Base-by-base conservation (phyloP, 2,797 vertebrate species). In the Poeciliopsis infans region DNA sequence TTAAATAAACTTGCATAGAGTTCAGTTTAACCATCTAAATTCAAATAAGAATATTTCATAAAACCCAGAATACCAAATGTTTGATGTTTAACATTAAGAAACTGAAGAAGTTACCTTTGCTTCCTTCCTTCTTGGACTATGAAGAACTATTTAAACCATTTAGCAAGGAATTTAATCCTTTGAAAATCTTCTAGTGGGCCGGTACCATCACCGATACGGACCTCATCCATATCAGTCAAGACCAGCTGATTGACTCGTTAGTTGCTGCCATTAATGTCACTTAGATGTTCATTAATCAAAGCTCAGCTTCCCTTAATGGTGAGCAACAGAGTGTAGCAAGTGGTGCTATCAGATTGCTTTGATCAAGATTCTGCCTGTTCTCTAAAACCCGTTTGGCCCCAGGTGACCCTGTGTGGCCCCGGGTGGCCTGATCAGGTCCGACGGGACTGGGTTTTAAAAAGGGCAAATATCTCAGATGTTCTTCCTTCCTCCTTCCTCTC, bases 251-350 rank as follows among this genome's bases (percentile, higher is more conserved):
- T 49, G 78, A 81, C 75, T 92, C 91, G 90, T 91, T 90, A 92
- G 83, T 89, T 69, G 72, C 76, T 88, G 83, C 85, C 89, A 84
- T 51, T 46, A 85, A 76, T 75, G 66, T 81, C 86, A 83, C 88
- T 88, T 72, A 79, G 73, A 83, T 72, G 81, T 82, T 79, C 88
- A 87, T 94, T 86, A 87, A 92, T 94, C 93, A 93, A 84, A 90
- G 87, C 80, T 2, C 83, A 41, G 66, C 79, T 82, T 85, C 85
- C 72, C 76, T 79, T 80, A 77, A 85, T 83, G 87, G 80, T 55
- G 47, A 47, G 82, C 81, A 74, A 82, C 74, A 57, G 83, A 79
- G 80, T 53, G 82, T 75, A 85, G 90, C 88, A 84, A 77, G 88
- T 83, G 74, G 72, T 18, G 72, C 84, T 86, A 89, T 93, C 88